Evolutionary conservation across 1,140 invertebrate genomes (phyloP), one percentile per base, ranked within the genome.

Genomic region (Conus betulinus): DNA sequence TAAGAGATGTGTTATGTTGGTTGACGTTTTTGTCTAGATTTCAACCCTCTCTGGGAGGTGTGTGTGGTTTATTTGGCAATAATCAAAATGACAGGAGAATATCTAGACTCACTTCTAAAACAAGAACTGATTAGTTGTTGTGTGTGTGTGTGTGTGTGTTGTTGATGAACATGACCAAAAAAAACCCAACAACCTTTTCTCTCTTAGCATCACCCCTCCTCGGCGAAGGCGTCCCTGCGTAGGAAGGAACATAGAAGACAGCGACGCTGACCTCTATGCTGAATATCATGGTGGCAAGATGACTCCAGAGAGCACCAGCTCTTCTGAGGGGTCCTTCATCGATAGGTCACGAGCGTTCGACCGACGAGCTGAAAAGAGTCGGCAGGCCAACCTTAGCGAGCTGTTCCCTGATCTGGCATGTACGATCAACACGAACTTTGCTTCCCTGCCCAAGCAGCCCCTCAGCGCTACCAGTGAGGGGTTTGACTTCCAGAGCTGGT

Each of bases 211-310:
- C 3, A 92, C 91, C 7, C 93, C 93, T 55, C 91, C 92, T 27
- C 88, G 91, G 52, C 91, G 88, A 71, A 87, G 94, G 81, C 93
- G 92, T 67, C 93, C 94, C 23, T 93, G 92, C 89, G 83, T 94
- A 25, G 94, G 94, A 39, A 89, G 94, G 8, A 95, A 94, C 88
- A 93, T 94, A 55, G 92, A 94, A 83, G 94, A 94, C 87, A 94
- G 94, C 88, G 94, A 95, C 88, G 93, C 93, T 76, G 94, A 95
- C 84, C 89, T 94, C 7, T 95, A 95, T 88, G 94, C 92, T 20
- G 94, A 95, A 90, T 95, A 93, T 88, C 94, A 95, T 90, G 94
- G 92, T 53, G 90, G 89, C 84, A 88, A 85, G 74, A 84, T 87
- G 76, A 85, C 89, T 88, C 74, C 84, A 25, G 85, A 87, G 27